phyloP scores from a whole-genome alignment of 1,140 invertebrate species.

The Bemisia tabaci region DNA sequence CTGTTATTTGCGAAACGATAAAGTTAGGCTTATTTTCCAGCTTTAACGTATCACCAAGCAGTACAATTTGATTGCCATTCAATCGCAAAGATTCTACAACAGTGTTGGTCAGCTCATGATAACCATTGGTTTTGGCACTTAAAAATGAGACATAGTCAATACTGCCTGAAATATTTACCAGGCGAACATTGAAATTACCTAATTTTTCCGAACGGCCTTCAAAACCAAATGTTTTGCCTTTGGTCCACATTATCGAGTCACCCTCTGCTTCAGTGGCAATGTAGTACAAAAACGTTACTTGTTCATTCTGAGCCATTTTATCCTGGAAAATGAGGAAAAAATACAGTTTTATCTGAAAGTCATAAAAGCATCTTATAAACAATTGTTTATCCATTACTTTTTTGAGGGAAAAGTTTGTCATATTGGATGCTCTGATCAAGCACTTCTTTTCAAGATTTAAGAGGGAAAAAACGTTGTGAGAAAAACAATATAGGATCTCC shows the following conservation, averaged over 20 bases:
- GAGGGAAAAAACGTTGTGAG: too few relatives aligned
- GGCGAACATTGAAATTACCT: conserved; percentile 56
- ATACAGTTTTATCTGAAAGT: too few relatives aligned
- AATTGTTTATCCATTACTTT: too few relatives aligned
- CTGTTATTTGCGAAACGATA: conserved; percentile 64
- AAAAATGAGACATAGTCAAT: conserved; percentile 58
- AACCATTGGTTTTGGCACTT: conserved; percentile 49
- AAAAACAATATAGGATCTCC: too few relatives aligned
- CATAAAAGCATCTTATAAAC: too few relatives aligned
- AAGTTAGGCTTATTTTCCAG: conserved; percentile 52
- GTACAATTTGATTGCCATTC: conserved; percentile 41
- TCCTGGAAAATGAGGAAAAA: background rate
- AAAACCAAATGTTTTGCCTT: conserved; percentile 34
- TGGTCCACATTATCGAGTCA: background rate
- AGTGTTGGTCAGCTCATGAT: conserved; percentile 65
- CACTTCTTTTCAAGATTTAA: too few relatives aligned
- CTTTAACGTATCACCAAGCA: conserved; percentile 32
- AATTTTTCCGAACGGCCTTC: conserved; percentile 60
- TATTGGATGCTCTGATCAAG: too few relatives aligned
- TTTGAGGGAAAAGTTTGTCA: too few relatives aligned
- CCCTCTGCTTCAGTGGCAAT: background rate
- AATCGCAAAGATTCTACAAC: conserved; percentile 49
- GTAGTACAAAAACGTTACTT: background rate
- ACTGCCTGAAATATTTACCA: conserved; percentile 35
- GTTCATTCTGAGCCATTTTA: background rate